Conservation (phyloP, 2,888 invertebrate genomes). For the Hyles lineata region DNA sequence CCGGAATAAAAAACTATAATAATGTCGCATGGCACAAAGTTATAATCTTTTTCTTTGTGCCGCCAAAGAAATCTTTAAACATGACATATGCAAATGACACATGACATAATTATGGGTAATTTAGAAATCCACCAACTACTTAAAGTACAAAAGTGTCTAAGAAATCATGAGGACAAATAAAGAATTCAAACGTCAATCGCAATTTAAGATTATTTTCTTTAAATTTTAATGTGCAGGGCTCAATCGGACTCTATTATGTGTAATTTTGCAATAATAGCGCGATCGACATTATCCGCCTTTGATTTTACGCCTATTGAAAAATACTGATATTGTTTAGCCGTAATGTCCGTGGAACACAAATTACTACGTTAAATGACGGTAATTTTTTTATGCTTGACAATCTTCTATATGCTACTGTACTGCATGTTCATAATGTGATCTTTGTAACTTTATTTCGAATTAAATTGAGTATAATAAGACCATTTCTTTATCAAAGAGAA, state of each 20-base stretch:
- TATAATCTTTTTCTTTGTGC: too few relatives aligned
- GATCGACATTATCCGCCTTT: conserved; percentile 10
- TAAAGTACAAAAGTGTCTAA: too few relatives aligned
- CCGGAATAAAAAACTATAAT: too few relatives aligned
- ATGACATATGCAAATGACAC: neutral
- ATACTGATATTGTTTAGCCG: neutral
- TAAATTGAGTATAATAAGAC: too few relatives aligned
- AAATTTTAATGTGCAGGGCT: neutral
- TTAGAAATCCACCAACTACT: neutral
- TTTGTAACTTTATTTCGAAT: too few relatives aligned
- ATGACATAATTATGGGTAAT: neutral
- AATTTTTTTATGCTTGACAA: neutral
- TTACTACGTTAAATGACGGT: neutral
- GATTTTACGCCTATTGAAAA: conserved; percentile 16
- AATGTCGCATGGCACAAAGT: too few relatives aligned
- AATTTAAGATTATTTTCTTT: neutral
- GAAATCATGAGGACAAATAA: neutral
- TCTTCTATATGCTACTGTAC: too few relatives aligned
- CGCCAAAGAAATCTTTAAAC: too few relatives aligned
- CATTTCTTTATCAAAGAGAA: too few relatives aligned
- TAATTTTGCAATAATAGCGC: conserved; percentile 28
- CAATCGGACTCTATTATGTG: conserved; percentile 14
- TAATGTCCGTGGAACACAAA: neutral
- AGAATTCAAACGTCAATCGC: neutral
- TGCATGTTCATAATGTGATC: too few relatives aligned